A percentile compares a stretch with the other conserved stretches of the same genome.
phyloP scores from a whole-genome alignment of 2,888 invertebrate genomes.

The Drosophila crucigera region DNA sequence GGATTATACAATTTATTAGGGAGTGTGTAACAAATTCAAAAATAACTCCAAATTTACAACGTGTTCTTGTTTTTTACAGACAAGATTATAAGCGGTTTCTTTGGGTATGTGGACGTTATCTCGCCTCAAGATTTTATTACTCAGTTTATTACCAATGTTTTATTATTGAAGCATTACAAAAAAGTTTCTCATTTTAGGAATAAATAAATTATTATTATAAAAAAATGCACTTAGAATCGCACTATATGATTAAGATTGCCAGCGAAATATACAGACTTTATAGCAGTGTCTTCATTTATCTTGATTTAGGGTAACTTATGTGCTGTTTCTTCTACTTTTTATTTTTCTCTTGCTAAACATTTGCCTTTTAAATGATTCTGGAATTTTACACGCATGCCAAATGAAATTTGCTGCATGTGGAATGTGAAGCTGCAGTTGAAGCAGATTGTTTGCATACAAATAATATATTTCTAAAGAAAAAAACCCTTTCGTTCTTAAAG shows the following conservation, averaged over 20 bases:
- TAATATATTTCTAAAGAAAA: neutral
- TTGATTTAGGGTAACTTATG: neutral
- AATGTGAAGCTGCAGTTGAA: conserved; percentile 1
- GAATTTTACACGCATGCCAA: neutral
- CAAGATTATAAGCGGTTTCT: neutral
- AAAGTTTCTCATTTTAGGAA: neutral
- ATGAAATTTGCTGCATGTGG: neutral
- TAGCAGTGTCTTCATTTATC: neutral
- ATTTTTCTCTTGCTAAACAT: neutral
- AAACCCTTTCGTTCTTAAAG: neutral
- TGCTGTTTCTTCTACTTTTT: neutral
- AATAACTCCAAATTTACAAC: neutral
- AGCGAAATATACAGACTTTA: neutral
- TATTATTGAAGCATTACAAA: neutral
- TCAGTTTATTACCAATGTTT: neutral
- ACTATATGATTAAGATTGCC: neutral
- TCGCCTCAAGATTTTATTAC: neutral
- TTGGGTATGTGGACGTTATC: neutral
- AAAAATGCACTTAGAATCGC: neutral
- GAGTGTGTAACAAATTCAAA: neutral
- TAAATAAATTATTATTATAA: neutral
- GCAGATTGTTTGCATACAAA: conserved; percentile 32
- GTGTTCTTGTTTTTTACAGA: neutral
- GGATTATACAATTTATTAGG: neutral
- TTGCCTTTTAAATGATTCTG: neutral